Conservation (phyloP, 2,113 vertebrate genomes). For the Hipposideros armiger region DNA sequence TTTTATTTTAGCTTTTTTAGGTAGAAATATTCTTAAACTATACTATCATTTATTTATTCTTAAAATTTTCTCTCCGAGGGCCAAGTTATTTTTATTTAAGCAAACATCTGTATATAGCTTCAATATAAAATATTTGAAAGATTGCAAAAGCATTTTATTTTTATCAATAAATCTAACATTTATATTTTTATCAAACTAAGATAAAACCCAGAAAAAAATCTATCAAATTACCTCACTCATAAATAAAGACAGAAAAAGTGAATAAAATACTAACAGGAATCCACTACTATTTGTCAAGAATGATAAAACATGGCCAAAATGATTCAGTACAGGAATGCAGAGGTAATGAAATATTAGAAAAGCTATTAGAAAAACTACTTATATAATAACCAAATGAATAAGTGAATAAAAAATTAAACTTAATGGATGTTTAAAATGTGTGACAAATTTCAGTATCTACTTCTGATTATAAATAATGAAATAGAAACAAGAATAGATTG, state of each 20-base stretch:
- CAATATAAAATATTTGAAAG: background rate
- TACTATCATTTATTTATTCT: background rate
- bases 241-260: background rate
- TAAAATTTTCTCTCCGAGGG: background rate
- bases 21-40: background rate
- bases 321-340: background rate
- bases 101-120: background rate
- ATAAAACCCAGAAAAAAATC: background rate
- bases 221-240: background rate
- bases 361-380: background rate
- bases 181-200: background rate
- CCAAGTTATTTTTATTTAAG: background rate
- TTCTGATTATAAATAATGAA: background rate
- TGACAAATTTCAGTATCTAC: background rate
- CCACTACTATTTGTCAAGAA: background rate
- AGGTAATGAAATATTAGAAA: background rate
- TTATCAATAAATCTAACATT: background rate
- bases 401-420: background rate
- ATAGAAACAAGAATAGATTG: background rate
- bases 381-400: background rate
- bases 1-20: background rate
- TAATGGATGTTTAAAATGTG: background rate
- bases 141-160: background rate
- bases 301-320: background rate
- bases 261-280: background rate